phyloP scores from a whole-genome alignment of 2,888 invertebrate genomes.

The Fragum sueziense region DNA sequence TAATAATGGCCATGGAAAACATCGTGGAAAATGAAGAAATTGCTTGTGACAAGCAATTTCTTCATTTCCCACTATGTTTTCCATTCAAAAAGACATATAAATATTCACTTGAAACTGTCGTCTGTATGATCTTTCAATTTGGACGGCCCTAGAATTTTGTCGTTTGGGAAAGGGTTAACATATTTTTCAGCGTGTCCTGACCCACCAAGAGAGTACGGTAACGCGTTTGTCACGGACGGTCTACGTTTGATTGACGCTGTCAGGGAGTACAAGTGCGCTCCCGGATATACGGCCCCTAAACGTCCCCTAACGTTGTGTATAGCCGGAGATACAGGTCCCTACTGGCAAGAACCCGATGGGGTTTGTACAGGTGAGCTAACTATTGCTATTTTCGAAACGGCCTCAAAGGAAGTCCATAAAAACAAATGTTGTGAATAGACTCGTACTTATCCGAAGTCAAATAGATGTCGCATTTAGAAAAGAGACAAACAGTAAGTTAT shows the following conservation, averaged over 20 bases:
- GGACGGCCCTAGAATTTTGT: no score
- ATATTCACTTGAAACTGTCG: background rate
- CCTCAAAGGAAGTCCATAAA: no score
- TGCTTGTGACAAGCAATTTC: background rate
- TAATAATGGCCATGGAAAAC: no score
- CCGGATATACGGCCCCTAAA: conserved; percentile 30
- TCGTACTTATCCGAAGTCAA: no score
- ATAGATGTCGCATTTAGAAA: no score
- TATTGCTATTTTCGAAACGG: no score
- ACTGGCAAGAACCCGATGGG: conserved; percentile 34
- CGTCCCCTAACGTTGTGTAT: conserved; percentile 25
- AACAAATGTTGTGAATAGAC: no score
- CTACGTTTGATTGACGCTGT: conserved; percentile 15
- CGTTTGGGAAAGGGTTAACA: no score
- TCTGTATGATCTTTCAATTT: no score
- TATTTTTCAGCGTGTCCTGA: conserved; percentile 47
- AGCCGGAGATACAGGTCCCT: conserved; percentile 30
- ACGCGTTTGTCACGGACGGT: conserved; percentile 29
- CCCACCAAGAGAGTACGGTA: conserved; percentile 28
- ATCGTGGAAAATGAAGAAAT: no score
- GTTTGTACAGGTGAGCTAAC: conserved; percentile 33
- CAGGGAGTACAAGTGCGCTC: conserved; percentile 46
- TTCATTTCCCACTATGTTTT: background rate
- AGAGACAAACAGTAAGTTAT: no score
- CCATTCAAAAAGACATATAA: background rate